Conservation (phyloP, 2,797 vertebrate genomes). For the Myotis myotis region DNA sequence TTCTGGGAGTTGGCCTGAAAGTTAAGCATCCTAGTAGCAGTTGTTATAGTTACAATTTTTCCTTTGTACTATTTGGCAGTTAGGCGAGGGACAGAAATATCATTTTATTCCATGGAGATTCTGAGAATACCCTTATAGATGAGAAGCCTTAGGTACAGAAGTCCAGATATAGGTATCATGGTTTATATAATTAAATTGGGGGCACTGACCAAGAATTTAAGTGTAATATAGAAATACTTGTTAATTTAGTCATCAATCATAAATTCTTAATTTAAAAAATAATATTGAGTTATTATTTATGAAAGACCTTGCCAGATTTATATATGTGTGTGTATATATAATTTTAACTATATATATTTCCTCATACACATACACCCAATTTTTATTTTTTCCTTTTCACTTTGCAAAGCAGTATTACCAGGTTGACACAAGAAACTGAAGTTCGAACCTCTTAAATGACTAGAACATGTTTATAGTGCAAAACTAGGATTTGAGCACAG, state of each 20-base stretch:
- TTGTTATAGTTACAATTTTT: not conserved
- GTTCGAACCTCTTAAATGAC: not conserved
- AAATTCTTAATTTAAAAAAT: conserved; percentile 16
- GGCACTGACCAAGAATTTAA: not conserved
- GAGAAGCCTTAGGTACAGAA: not conserved
- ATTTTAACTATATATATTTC: not conserved
- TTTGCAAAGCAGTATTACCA: not conserved
- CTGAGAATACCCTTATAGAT: not conserved
- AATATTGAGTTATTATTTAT: not conserved
- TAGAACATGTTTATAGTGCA: not conserved
- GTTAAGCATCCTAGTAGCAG: not conserved
- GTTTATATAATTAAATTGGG: not conserved
- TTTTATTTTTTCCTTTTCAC: not conserved
- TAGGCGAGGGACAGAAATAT: not conserved
- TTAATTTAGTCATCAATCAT: not conserved
- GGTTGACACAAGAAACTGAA: not conserved
- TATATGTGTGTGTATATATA: not conserved
- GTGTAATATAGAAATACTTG: not conserved
- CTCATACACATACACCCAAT: not conserved
- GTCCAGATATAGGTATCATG: not conserved
- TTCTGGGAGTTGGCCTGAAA: not conserved
- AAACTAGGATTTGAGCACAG: not conserved
- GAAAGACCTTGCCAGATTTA: not conserved
- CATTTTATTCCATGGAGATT: not conserved
- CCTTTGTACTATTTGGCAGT: not conserved